Evolutionary conservation across 2,888 invertebrate genomes (phyloP), one percentile per base, ranked within the genome.

Genomic region (Tetranychus truncatus): DNA sequence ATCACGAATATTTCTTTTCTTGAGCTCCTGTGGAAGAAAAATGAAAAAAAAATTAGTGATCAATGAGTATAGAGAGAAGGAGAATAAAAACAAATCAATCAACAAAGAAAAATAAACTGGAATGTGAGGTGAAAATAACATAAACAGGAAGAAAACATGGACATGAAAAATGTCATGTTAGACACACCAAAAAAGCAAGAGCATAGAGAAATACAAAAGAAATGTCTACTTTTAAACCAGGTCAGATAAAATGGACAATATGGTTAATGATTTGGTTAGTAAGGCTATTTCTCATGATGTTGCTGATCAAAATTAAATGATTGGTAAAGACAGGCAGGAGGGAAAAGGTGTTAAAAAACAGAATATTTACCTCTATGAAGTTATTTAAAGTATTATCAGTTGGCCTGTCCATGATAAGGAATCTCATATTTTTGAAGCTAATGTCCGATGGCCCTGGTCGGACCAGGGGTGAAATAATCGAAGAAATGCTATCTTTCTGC

Each of bases 1-100:
- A 80, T 93, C 92, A 83, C 90, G 90, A 78, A 95, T 95, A 83
- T 91, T 90, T 86, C 95, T 93, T 86, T 93, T 94, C 85, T 92
- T 91, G 84, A 97, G 87, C 87, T 97, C 77, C 74, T 76, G 55
- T 46, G 8, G 46, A 55, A 55, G 3, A 34, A 34, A 34, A 34
- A 34, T 5, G 34, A 34, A 34, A 34, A 34, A 0, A 24, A 24
- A 34, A 4, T 34, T 34, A 34, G 34, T 18, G 67, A 67, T 8
- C 4, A 11, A 11, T 11, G 20, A 20, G 20, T 11, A 69, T 18
- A 69, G 45, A 73, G 21, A 34, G 6, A 74, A 21, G 4, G 24
- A 65, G 65, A 24, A 18, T 9, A 74, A 24, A 24, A 66, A 11
- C 20, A 24, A 21, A 69, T 6, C n/a, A 69, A 24, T 11, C 8